Percentiles rank a stretch among this genome's conserved stretches.
Conservation (phyloP, 2,888 invertebrate genomes). For the Enoplolaimus lenunculus region DNA sequence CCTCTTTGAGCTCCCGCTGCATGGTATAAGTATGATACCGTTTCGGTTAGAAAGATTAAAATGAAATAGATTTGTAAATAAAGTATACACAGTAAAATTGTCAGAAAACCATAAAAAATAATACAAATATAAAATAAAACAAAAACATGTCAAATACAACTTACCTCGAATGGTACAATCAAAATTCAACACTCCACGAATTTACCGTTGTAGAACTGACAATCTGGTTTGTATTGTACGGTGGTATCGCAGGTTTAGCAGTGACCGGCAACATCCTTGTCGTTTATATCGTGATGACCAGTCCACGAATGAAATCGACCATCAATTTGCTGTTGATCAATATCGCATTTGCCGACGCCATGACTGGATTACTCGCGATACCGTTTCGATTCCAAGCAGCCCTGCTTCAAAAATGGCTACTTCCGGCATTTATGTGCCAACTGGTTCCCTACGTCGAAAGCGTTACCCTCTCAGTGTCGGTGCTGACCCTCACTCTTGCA, state of each 20-base stretch:
- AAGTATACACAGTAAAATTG: too few relatives aligned
- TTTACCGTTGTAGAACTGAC: constrained; percentile 60
- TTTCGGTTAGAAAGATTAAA: too few relatives aligned
- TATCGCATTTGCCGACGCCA: neutral
- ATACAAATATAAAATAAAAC: too few relatives aligned
- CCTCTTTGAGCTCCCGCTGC: too few relatives aligned
- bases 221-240: constrained; percentile 61
- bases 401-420: constrained; percentile 64
- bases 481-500: constrained; percentile 68
- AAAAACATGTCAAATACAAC: too few relatives aligned
- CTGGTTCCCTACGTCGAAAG: constrained; percentile 73
- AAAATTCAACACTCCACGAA: constrained; percentile 52
- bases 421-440: constrained; percentile 69
- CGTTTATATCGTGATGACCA: constrained; percentile 59
- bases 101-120: too few relatives aligned
- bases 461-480: constrained; percentile 68
- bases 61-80: too few relatives aligned
- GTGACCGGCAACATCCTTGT: constrained; percentile 70
- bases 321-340: neutral
- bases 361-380: constrained; percentile 55
- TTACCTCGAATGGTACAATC: too few relatives aligned
- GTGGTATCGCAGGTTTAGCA: constrained; percentile 63
- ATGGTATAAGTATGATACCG: too few relatives aligned
- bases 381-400: constrained; percentile 82
- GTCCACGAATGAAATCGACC: neutral